Evolutionary conservation across 2,888 invertebrate genomes (phyloP).

Genomic region (Apotomis betuletana): DNA sequence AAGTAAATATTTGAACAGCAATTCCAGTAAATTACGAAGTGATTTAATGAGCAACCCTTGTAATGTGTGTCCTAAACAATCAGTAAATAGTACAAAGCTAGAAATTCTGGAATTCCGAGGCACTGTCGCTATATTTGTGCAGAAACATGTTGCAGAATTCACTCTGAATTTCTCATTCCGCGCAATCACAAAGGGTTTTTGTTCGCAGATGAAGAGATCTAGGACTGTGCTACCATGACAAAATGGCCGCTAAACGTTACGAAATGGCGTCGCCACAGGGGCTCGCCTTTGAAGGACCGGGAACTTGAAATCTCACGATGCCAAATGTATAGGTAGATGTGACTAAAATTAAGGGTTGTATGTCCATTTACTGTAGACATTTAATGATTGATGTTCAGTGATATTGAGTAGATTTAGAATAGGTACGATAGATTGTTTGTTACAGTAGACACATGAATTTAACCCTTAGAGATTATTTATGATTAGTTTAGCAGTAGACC

Average conservation of each 20-base stretch:
- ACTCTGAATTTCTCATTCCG: conserved; percentile 23
- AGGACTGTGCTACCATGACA: conserved; percentile 52
- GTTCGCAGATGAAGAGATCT: conserved; percentile 75
- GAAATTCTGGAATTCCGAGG: not conserved
- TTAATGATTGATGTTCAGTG: conserved; percentile 58
- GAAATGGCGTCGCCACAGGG: conserved; percentile 49
- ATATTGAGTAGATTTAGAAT: conserved; percentile 51
- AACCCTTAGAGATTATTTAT: conserved; percentile 62
- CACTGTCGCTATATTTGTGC: not conserved
- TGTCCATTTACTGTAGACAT: conserved; percentile 80
- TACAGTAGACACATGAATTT: conserved; percentile 69
- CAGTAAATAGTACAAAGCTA: not conserved
- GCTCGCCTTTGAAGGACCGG: conserved; percentile 36
- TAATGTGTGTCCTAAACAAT: no score
- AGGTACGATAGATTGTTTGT: conserved; percentile 57
- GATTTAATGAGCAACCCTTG: no score
- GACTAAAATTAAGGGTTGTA: conserved; percentile 72
- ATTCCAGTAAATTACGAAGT: no score
- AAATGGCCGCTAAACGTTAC: conserved; percentile 41
- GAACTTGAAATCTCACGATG: conserved; percentile 66
- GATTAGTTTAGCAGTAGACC: conserved; percentile 50
- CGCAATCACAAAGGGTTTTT: conserved; percentile 31
- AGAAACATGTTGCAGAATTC: conserved; percentile 14
- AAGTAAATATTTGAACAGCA: no score
- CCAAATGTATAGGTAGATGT: conserved; percentile 71